These are phyloP conservation scores for Caenorhabditis angaria DNA, from an alignment of 2,888 invertebrate species.

Conservation along the genomic window DNA sequence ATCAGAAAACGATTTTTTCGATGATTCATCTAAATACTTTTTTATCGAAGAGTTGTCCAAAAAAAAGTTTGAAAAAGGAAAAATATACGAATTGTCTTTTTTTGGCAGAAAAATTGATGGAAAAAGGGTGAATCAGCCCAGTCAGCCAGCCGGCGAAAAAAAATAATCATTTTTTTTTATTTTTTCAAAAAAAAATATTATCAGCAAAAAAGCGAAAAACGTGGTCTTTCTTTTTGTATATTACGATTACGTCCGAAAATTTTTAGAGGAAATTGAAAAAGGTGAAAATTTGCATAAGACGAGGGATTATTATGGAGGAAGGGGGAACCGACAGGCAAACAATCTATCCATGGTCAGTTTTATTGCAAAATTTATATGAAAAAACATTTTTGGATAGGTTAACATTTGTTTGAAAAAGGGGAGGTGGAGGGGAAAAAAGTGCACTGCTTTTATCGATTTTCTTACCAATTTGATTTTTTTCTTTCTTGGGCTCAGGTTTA, in stretches of 20 bases:
- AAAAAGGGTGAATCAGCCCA: not conserved
- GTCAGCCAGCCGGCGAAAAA: not conserved
- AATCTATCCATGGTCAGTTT: conserved; percentile 1
- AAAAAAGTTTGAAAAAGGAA: not conserved
- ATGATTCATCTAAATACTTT: not conserved
- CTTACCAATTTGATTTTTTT: conserved; percentile 3
- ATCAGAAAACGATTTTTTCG: too few species aligned
- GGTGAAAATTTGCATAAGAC: conserved; percentile 2
- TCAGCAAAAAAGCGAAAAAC: not conserved
- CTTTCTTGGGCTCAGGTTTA: too few species aligned
- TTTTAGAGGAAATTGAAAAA: too few species aligned
- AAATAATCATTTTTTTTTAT: not conserved
- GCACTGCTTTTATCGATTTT: conserved; percentile 9
- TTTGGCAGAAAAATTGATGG: conserved; percentile 1
- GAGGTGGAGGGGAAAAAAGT: not conserved
- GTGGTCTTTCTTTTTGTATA: not conserved
- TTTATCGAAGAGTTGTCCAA: not conserved
- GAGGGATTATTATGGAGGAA: not conserved
- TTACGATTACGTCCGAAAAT: too few species aligned
- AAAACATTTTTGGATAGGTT: not conserved
- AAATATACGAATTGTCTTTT: too few species aligned
- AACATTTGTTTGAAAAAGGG: not conserved
- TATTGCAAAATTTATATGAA: not conserved
- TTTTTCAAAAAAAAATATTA: conserved; percentile 6
- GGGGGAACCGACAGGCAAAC: conserved; percentile 3